Evolutionary conservation across 2,888 invertebrate species (phyloP), one percentile per base, ranked within the genome.

Genomic region (Dryadula phaetusa): DNA sequence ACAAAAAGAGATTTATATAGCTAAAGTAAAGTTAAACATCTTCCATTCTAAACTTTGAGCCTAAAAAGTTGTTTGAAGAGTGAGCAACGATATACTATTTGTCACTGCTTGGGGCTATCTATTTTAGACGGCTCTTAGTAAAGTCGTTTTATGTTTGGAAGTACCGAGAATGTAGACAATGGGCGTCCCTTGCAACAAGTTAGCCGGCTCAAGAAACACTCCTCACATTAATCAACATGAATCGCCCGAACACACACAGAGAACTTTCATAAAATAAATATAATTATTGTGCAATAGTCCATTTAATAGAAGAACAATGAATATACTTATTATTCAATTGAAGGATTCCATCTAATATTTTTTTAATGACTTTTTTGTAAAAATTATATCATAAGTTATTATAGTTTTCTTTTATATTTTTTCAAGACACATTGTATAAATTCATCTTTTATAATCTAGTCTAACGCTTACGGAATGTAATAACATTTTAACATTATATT

Each of bases 161-260:
- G 74, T 75, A 78, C 77, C 77, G 77, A 74, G 77, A 73, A 76
- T 75, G 75, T 76, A 79, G 79, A 78, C 78, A 78, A 83, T 80
- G 79, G 78, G 77, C 77, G 77, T 80, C 79, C 79, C 80, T 84
- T 79, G 83, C 85, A 87, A 87, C 84, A 86, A 87, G 85, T 85
- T 83, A 84, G 78, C 77, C 80, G 84, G 77, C 78, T 80, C 70
- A 72, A 76, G 75, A 76, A 79, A 77, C 77, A 78, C 77, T 79
- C 73, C 74, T 80, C 76, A 77, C 84, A 88, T 88, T 86, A 84
- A 88, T 88, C 87, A 88, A 82, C 75, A 74, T 76, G 79, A 82
- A 80, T 78, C 76, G 75, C 72, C 72, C 76, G 77, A 77, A 75
- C 62, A 65, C 62, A 68, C 64, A 76, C 77, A 75, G 75, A 79